phyloP scores from a whole-genome alignment of 2,888 invertebrate species.

The Stenodera caucasica region DNA sequence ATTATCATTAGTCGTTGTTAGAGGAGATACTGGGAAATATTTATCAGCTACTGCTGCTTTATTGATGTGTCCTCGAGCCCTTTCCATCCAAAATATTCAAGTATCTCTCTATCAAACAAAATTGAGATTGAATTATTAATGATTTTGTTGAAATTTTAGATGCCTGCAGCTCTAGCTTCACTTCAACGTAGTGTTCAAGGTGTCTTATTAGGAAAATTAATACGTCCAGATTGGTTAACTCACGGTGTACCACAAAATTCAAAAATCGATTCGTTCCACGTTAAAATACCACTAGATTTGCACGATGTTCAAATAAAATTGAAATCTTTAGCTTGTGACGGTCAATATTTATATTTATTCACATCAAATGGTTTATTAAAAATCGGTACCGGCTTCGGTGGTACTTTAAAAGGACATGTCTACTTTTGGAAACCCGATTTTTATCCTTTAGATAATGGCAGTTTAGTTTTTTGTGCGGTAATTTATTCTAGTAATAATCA shows the following conservation, averaged over 20 bases:
- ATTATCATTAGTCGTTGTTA: constrained; percentile 86
- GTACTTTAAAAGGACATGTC: constrained; percentile 88
- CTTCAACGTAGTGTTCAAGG: constrained; percentile 89
- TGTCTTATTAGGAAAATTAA: constrained; percentile 80
- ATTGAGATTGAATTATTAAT: background rate
- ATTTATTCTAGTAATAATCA: constrained; percentile 45
- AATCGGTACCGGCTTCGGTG: constrained; percentile 93
- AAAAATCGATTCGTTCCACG: constrained; percentile 69
- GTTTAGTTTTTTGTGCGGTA: constrained; percentile 86
- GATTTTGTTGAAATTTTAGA: constrained; percentile 59
- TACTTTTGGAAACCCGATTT: constrained; percentile 84
- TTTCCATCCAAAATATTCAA: constrained; percentile 80
- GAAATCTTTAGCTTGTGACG: constrained; percentile 82
- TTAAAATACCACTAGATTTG: constrained; percentile 58
- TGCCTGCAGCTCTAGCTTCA: constrained; percentile 81
- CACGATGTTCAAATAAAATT: constrained; percentile 56
- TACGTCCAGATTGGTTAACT: constrained; percentile 85
- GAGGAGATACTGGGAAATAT: constrained; percentile 90
- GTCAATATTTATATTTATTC: constrained; percentile 85
- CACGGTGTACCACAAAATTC: constrained; percentile 83
- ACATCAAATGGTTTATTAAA: constrained; percentile 85
- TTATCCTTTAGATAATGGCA: constrained; percentile 76
- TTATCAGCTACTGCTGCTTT: constrained; percentile 84
- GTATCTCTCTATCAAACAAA: constrained; percentile 52
- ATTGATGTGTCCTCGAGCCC: constrained; percentile 78